These are phyloP conservation scores for Eupithecia insigniata DNA, from an alignment of 2,888 invertebrate genomes.

Conservation along the genomic window DNA sequence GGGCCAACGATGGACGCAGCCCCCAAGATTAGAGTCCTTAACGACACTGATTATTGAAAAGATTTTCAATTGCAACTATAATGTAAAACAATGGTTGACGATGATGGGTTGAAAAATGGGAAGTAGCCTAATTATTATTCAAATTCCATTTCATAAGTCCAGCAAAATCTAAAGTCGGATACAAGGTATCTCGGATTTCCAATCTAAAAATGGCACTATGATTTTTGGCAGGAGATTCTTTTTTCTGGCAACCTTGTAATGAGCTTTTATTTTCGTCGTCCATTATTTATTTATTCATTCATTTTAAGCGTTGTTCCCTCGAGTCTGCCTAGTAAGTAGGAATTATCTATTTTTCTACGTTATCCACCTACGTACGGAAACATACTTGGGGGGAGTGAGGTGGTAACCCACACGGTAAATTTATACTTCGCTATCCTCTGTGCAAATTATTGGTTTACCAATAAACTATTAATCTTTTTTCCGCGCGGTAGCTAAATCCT, in stretches of 20 bases:
- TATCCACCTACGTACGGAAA: not conserved
- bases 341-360: not conserved
- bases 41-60: not conserved
- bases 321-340: not conserved
- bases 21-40: not conserved
- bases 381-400: not conserved
- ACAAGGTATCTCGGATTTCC: not conserved
- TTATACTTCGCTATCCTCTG: not conserved
- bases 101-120: not conserved
- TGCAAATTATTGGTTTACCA: conserved; percentile 13
- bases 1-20: not conserved
- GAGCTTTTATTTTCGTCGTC: not conserved
- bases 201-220: not conserved
- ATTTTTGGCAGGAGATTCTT: not conserved
- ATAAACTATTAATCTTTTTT: conserved; percentile 12
- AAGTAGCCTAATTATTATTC: not conserved
- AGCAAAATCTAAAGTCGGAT: not conserved
- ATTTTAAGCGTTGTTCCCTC: not conserved
- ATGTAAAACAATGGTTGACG: not conserved
- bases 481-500: not conserved
- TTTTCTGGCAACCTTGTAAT: not conserved
- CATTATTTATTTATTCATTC: not conserved
- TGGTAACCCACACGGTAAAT: not conserved
- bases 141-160: not conserved
- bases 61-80: not conserved